These are phyloP conservation scores for Campylomormyrus tamandua DNA, from an alignment of 2,113 vertebrate species.

Conservation along the genomic window DNA sequence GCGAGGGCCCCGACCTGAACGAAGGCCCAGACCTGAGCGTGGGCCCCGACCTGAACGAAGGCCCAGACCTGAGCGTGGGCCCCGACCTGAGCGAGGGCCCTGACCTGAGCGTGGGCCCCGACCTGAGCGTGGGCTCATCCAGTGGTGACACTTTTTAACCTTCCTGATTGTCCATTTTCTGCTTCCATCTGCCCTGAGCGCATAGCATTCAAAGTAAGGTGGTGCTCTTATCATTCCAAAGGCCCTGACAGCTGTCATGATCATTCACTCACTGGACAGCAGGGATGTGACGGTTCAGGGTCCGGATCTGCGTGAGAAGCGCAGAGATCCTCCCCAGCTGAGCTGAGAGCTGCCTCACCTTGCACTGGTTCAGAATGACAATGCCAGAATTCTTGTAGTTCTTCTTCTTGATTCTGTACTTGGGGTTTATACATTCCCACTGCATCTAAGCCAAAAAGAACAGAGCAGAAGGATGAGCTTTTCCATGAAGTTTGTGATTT, in stretches of 20 bases:
- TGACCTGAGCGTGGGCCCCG: background rate
- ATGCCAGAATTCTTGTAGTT: constrained; percentile 96
- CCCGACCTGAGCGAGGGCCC: background rate
- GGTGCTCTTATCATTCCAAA: background rate
- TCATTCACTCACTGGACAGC: background rate
- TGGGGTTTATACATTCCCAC: constrained; percentile 94
- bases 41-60: too few relatives aligned
- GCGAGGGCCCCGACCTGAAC: too few relatives aligned
- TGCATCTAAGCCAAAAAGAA: constrained; percentile 70
- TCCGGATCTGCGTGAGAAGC: background rate
- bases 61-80: too few relatives aligned
- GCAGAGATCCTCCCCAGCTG: background rate
- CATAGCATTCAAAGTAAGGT: background rate
- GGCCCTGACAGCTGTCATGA: background rate
- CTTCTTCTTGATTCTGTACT: constrained; percentile 95
- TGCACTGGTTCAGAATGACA: constrained; percentile 91
- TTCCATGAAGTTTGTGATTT: background rate
- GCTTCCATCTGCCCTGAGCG: background rate
- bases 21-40: too few relatives aligned
- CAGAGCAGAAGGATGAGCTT: background rate
- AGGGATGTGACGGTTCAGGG: background rate
- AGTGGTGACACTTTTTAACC: background rate
- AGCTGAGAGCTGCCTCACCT: constrained; percentile 59
- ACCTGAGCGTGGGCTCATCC: background rate
- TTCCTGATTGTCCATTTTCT: background rate